Conservation (phyloP, 1,140 invertebrate species). For the Harpegnathos saltator region DNA sequence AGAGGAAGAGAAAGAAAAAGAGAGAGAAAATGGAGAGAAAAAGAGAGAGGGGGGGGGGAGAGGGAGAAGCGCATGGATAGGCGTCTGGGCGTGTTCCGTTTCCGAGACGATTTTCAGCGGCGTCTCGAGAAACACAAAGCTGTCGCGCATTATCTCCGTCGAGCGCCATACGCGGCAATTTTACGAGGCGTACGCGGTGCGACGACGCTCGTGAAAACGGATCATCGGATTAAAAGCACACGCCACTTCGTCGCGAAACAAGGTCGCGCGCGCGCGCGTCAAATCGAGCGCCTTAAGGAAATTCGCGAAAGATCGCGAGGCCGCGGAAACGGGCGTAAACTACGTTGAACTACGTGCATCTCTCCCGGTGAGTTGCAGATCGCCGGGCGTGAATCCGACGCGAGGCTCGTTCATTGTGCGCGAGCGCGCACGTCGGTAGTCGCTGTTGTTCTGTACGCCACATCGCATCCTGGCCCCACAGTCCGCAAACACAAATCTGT, state of each 20-base stretch:
- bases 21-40: constrained; percentile 5
- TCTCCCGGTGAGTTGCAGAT: background rate
- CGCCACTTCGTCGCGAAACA: background rate
- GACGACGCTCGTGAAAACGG: constrained; percentile 7
- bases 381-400: background rate
- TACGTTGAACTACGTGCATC: background rate
- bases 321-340: background rate
- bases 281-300: no score
- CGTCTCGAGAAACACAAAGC: constrained; percentile 48
- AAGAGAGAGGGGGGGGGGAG: background rate
- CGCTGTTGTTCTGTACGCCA: background rate
- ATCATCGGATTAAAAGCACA: constrained; percentile 35
- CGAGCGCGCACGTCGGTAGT: background rate
- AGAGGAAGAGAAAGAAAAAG: background rate
- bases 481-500: constrained; percentile 28
- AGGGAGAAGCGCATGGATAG: background rate
- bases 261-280: no score
- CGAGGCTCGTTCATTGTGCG: background rate
- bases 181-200: constrained; percentile 37
- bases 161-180: constrained; percentile 24
- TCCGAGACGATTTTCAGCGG: constrained; percentile 23
- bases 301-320: no score
- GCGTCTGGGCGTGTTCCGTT: constrained; percentile 6
- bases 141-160: constrained; percentile 55
- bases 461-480: background rate